Conservation (phyloP, 2,888 invertebrate species). For the Thereva unica region DNA sequence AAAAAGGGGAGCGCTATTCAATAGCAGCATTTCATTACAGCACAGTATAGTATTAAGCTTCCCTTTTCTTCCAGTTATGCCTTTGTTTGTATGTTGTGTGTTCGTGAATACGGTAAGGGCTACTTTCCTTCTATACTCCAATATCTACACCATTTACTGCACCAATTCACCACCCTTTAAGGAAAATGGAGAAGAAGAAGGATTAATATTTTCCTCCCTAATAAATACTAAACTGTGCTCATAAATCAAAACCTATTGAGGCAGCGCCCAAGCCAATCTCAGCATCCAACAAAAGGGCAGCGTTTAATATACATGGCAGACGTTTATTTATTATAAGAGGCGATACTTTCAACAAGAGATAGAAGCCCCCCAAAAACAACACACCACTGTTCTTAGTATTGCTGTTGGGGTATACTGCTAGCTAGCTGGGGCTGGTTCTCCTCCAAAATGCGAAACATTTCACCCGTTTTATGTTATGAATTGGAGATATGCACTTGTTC, state of each 20-base stretch:
- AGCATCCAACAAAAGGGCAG: conserved; percentile 36
- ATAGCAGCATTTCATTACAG: too few species aligned
- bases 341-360: neutral
- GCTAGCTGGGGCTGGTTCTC: neutral
- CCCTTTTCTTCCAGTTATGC: too few species aligned
- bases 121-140: too few species aligned
- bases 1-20: too few species aligned
- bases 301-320: conserved; percentile 42
- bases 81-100: too few species aligned
- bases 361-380: neutral
- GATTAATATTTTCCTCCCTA: conserved; percentile 37
- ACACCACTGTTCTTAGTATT: neutral
- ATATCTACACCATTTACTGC: conserved; percentile 7
- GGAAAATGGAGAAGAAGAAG: conserved; percentile 2
- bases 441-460: conserved; percentile 23
- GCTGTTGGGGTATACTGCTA: neutral
- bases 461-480: conserved; percentile 28
- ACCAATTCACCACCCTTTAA: neutral
- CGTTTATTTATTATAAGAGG: conserved; percentile 36
- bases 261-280: conserved; percentile 36
- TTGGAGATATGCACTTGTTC: conserved; percentile 32
- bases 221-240: conserved; percentile 42
- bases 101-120: too few species aligned
- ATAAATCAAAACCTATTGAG: conserved; percentile 41
- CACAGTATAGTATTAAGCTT: too few species aligned